Conservation (phyloP, 1,140 invertebrate species). For the Euwallacea similis region DNA sequence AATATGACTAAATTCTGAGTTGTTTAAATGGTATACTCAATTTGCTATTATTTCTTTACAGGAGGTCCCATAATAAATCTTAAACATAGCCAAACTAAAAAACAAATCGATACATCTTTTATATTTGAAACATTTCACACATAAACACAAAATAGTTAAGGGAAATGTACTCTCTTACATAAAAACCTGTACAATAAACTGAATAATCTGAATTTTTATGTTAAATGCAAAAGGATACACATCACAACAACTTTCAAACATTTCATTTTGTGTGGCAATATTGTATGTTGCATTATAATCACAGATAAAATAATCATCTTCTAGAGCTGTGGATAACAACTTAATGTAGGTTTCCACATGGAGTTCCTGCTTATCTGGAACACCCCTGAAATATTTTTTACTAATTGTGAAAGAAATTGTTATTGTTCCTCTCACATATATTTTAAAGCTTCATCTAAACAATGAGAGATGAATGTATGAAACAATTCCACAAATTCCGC, state of each 20-base stretch:
- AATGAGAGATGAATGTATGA: constrained; percentile 42
- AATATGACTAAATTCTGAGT: no score
- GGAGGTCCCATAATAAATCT: no score
- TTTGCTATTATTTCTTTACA: no score
- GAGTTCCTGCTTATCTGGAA: constrained; percentile 54
- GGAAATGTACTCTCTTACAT: no score
- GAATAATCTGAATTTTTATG: not conserved
- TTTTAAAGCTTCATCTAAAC: constrained; percentile 46
- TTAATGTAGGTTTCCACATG: constrained; percentile 63
- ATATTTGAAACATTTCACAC: no score
- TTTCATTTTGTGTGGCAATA: constrained; percentile 42
- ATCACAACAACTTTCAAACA: constrained; percentile 43
- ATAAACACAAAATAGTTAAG: no score
- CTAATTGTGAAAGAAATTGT: no score
- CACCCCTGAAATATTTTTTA: constrained; percentile 23
- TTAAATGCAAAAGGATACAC: constrained; percentile 44
- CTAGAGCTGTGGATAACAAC: constrained; percentile 63
- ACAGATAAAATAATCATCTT: constrained; percentile 68
- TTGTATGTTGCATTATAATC: constrained; percentile 64
- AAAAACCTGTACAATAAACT: no score
- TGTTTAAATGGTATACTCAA: no score
- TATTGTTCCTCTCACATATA: constrained; percentile 39
- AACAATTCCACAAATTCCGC: constrained; percentile 47
- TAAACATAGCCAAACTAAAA: no score
- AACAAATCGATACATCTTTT: no score